Conservation (phyloP, 2,888 invertebrate species). For the Dermolepida albohirtum region DNA sequence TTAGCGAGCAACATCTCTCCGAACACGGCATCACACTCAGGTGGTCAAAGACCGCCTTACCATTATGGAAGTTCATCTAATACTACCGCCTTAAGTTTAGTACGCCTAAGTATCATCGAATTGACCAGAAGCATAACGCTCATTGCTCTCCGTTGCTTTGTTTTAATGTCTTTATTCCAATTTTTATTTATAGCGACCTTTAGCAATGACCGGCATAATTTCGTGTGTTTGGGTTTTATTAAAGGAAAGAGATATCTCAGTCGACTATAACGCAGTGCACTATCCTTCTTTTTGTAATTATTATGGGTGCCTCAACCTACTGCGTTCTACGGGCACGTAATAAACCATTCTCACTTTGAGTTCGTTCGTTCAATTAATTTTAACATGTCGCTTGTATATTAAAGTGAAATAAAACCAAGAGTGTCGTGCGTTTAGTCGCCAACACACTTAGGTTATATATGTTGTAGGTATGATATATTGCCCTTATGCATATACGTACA, state of each 20-base stretch:
- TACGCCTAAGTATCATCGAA: constrained; percentile 39
- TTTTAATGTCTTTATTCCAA: constrained; percentile 64
- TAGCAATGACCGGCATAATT: constrained; percentile 48
- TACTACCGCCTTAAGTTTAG: constrained; percentile 46
- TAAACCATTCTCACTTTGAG: constrained; percentile 26
- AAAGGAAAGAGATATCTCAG: no score
- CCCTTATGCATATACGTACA: background rate
- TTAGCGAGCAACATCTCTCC: constrained; percentile 59
- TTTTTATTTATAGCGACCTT: constrained; percentile 61
- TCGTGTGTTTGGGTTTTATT: constrained; percentile 6
- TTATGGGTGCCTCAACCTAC: constrained; percentile 10
- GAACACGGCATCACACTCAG: constrained; percentile 61
- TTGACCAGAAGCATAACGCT: constrained; percentile 54
- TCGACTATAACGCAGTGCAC: background rate
- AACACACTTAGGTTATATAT: constrained; percentile 30
- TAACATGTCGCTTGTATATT: constrained; percentile 38
- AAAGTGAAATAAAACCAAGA: constrained; percentile 29
- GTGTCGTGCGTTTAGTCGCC: constrained; percentile 31
- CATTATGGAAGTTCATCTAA: constrained; percentile 55
- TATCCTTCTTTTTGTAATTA: constrained; percentile 14
- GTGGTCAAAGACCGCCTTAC: constrained; percentile 57
- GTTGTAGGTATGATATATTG: constrained; percentile 13
- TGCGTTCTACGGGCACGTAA: constrained; percentile 33
- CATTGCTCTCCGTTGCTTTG: constrained; percentile 58
- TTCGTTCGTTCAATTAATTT: constrained; percentile 32